Conservation (phyloP, 2,888 invertebrate genomes). For the Aradus depressus region DNA sequence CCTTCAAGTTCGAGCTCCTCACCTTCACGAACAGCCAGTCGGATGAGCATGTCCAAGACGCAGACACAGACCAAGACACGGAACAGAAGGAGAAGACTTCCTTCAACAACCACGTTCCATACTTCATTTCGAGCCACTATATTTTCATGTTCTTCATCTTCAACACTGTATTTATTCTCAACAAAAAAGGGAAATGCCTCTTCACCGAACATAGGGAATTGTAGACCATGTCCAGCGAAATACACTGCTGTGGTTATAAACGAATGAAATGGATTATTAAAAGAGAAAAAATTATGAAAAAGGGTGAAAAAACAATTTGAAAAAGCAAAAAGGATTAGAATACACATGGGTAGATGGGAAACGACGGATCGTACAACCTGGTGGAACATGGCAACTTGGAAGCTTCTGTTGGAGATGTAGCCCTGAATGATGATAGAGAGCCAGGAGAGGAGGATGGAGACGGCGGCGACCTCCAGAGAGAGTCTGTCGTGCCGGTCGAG, state of each 20-base stretch:
- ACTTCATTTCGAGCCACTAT: neutral
- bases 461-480: neutral
- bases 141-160: neutral
- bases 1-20: neutral
- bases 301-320: conserved; percentile 1
- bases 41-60: neutral
- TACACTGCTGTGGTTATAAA: neutral
- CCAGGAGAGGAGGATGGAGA: neutral
- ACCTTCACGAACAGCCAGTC: neutral
- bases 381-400: neutral
- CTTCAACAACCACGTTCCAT: neutral
- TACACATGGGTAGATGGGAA: neutral
- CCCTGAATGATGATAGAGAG: neutral
- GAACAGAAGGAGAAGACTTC: neutral
- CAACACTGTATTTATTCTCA: neutral
- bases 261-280: neutral
- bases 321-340: neutral
- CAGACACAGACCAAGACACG: neutral
- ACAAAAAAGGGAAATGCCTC: neutral
- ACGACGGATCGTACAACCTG: neutral
- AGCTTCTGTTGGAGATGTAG: neutral
- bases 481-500: neutral
- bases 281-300: neutral
- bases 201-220: neutral
- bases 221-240: neutral